Conservation (phyloP, 2,888 invertebrate genomes). For the Caenorhabditis virilis region DNA sequence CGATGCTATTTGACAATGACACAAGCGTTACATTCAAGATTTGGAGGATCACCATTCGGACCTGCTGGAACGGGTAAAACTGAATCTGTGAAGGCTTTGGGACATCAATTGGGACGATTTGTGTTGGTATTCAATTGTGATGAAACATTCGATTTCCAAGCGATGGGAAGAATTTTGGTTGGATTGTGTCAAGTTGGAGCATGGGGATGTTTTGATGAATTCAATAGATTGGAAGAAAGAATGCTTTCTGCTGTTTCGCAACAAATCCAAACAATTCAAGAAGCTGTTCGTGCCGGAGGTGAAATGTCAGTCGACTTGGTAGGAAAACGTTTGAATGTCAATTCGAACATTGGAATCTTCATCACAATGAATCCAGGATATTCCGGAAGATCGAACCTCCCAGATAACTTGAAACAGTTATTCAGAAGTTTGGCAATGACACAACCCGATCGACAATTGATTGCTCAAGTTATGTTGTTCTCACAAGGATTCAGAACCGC, state of each 20-base stretch:
- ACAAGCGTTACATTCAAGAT: slow-evolving; percentile 76
- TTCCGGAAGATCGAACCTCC: slow-evolving; percentile 96
- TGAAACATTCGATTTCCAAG: slow-evolving; percentile 99
- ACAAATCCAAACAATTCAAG: slow-evolving; percentile 96
- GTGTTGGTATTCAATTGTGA: slow-evolving; percentile 99
- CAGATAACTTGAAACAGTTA: slow-evolving; percentile 97
- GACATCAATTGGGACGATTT: slow-evolving; percentile 95
- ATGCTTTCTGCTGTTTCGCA: slow-evolving; percentile 99
- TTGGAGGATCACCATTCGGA: slow-evolving; percentile 99
- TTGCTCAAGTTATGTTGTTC: slow-evolving; percentile 95
- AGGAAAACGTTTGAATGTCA: slow-evolving; percentile 92
- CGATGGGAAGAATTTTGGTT: slow-evolving; percentile 98
- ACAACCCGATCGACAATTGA: slow-evolving; percentile 93
- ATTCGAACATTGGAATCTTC: slow-evolving; percentile 98
- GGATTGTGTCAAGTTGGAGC: slow-evolving; percentile 96
- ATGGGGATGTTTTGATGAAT: slow-evolving; percentile 99
- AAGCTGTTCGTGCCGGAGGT: slow-evolving; percentile 63
- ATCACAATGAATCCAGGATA: slow-evolving; percentile 99
- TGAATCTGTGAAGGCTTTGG: slow-evolving; percentile 97
- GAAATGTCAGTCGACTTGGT: slow-evolving; percentile 73
- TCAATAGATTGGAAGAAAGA: slow-evolving; percentile 96
- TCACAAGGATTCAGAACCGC: slow-evolving; percentile 98
- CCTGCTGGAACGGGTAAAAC: slow-evolving; percentile 92
- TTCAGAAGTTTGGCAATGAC: slow-evolving; percentile 99
- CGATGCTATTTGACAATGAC: slow-evolving; percentile 99